phyloP scores from a whole-genome alignment of 1,140 invertebrate species.

The Pogonognathellus flavescens region DNA sequence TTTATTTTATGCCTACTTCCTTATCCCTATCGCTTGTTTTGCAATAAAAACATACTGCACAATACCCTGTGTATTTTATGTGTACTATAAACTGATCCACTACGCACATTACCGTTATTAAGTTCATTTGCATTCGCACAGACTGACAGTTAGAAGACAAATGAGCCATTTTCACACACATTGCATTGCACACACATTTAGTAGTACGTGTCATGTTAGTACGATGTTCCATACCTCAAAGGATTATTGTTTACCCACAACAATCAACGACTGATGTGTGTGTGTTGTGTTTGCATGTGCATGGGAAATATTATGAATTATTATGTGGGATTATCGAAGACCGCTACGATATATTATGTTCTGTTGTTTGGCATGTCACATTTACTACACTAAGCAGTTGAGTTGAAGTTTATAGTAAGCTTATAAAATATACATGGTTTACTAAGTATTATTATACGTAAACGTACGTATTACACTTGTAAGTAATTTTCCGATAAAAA shows the following conservation, averaged over 20 bases:
- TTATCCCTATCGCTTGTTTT: not conserved
- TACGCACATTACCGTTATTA: slow-evolving; percentile 28
- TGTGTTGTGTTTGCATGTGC: too few relatives aligned
- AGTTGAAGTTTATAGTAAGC: not conserved
- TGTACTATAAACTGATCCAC: slow-evolving; percentile 29
- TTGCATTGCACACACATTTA: not conserved
- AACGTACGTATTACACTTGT: not conserved
- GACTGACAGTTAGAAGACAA: slow-evolving; percentile 17
- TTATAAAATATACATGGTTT: not conserved
- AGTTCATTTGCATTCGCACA: not conserved
- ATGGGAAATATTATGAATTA: too few relatives aligned
- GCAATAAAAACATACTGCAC: not conserved
- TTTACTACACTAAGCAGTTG: not conserved
- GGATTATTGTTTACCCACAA: too few relatives aligned
- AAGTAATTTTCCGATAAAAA: slow-evolving; percentile 3
- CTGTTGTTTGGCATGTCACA: not conserved
- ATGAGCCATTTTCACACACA: not conserved
- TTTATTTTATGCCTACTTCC: not conserved
- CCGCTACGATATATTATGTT: not conserved
- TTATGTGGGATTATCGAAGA: not conserved
- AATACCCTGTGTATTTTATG: not conserved
- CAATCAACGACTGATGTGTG: too few relatives aligned
- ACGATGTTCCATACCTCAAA: too few relatives aligned
- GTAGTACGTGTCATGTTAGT: too few relatives aligned
- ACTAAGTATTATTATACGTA: not conserved